Percentiles rank a stretch among this genome's conserved stretches.
Evolutionary conservation across 2,888 invertebrate species (phyloP).

Genomic region (Megamerina dolium): DNA sequence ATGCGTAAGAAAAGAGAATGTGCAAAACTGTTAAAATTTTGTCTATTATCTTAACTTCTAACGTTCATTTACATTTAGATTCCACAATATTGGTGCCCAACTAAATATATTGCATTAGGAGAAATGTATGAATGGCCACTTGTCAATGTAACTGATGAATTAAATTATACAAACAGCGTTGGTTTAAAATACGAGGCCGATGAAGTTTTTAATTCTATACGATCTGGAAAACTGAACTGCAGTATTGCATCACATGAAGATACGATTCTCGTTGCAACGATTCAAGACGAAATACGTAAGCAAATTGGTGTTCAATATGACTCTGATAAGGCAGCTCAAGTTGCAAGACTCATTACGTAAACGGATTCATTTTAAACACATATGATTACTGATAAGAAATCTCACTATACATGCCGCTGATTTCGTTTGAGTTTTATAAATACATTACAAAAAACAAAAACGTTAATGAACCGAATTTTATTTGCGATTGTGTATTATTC

Average conservation of each 20-base stretch:
- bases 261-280: constrained; percentile 59
- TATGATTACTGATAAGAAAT: too few relatives aligned
- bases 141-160: constrained; percentile 53
- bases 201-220: constrained; percentile 65
- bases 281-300: constrained; percentile 63
- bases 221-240: constrained; percentile 60
- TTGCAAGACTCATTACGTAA: too few relatives aligned
- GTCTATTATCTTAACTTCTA: neutral
- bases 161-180: constrained; percentile 63
- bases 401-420: too few relatives aligned
- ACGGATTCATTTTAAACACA: too few relatives aligned
- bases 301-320: constrained; percentile 60
- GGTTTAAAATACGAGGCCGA: constrained; percentile 70
- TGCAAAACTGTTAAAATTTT: too few relatives aligned
- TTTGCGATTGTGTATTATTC: too few relatives aligned
- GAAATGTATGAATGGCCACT: constrained; percentile 55
- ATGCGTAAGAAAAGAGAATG: constrained; percentile 31
- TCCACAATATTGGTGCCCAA: constrained; percentile 63
- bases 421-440: too few relatives aligned
- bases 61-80: constrained; percentile 43
- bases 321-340: constrained; percentile 26
- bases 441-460: too few relatives aligned
- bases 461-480: too few relatives aligned
- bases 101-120: constrained; percentile 38
- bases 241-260: constrained; percentile 59